Conservation (phyloP, 2,888 invertebrate genomes). For the Polietes domitor region DNA sequence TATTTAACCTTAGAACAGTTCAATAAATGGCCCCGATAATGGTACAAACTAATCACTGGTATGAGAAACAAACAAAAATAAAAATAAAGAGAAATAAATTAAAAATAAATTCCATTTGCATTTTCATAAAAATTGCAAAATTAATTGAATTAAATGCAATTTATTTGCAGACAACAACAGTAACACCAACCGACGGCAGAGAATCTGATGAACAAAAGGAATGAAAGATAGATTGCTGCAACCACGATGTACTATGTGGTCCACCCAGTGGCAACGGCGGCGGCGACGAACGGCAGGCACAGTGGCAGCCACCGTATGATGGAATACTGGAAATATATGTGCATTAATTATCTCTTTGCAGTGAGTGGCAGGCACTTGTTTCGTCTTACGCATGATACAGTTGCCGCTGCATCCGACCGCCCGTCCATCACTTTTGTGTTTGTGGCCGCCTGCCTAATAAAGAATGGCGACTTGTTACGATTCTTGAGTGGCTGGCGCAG, state of each 20-base stretch:
- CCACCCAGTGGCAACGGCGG: no score
- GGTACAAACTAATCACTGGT: not conserved
- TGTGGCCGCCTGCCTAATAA: not conserved
- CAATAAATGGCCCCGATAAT: not conserved
- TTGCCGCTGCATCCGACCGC: not conserved
- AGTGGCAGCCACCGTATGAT: no score
- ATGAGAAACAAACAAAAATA: not conserved
- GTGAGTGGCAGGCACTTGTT: not conserved
- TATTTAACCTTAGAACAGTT: no score
- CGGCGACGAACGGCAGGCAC: no score
- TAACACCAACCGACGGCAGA: conserved; percentile 33
- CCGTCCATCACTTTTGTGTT: not conserved
- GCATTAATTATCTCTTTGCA: not conserved
- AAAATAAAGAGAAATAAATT: not conserved
- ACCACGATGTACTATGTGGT: no score
- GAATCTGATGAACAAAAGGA: conserved; percentile 1
- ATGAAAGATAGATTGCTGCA: no score
- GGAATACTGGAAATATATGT: not conserved
- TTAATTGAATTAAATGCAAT: conserved; percentile 66
- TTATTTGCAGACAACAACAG: conserved; percentile 56
- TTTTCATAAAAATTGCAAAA: conserved; percentile 27
- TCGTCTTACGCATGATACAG: not conserved
- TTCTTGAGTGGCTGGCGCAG: conserved; percentile 49
- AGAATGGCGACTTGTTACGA: conserved; percentile 14
- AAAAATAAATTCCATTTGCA: conserved; percentile 22